Evolutionary conservation across 2,888 invertebrate species (phyloP), one percentile per base, ranked within the genome.

Genomic region (Boloria euphrosyne): DNA sequence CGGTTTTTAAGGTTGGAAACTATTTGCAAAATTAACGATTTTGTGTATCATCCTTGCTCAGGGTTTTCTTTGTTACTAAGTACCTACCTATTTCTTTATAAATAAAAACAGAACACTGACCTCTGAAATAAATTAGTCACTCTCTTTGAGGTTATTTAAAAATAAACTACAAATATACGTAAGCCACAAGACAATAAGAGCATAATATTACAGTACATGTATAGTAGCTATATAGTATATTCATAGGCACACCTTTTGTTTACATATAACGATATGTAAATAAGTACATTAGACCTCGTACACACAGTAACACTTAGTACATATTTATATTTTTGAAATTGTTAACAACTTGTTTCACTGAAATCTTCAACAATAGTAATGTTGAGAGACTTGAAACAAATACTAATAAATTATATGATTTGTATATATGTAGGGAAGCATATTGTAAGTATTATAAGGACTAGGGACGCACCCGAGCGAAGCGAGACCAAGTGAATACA

Each of bases 331-430:
- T n/a, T n/a, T n/a, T n/a, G n/a, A n/a, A n/a, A 10, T 31, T 38
- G 31, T 2, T 38, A 7, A n/a, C 46, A 22, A 46, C 44, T 16
- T 44, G 14, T 55, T 46, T 46, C 46, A 57, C 22, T 57, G 6
- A 55, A 55, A 46, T 57, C n/a, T 46, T 46, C 27, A 57, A 57
- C 57, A 57, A 57, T 57, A 57, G 57, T 46, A 46, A 22, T 13
- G 57, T 57, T 44, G 5, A 46, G n/a, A 46, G 7, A 38, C 31
- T 13, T 46, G n/a, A 7, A 27, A 4, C 46, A 0, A 38, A 2
- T 10, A 38, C 10, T 38, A 38, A 38, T 27, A n/a, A 46, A 16
- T 13, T 10, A 46, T 46, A 22, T 46, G 22, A 44, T 55, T 44
- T 55, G 22, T 18, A 44, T 44, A 22, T 22, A 10, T 44, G 2